Percentiles rank a stretch among this genome's conserved stretches.
Evolutionary conservation across 1,140 invertebrate species (phyloP).

Genomic region (Diabrotica virgifera): DNA sequence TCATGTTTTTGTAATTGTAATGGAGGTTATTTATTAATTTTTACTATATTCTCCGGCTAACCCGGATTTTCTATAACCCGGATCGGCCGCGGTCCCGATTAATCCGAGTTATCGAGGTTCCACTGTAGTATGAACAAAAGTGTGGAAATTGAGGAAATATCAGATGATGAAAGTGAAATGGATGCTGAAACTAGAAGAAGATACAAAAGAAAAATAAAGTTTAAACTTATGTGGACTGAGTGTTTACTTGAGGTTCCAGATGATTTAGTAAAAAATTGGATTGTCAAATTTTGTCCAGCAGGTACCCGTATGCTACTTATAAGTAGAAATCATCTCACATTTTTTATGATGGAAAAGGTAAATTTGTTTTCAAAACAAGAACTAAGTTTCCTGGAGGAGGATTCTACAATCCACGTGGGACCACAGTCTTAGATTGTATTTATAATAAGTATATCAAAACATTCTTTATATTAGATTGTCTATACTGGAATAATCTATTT

Average conservation of each 20-base stretch:
- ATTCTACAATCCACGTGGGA: slow-evolving; percentile 38
- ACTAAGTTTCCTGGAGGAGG: slow-evolving; percentile 69
- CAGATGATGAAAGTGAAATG: slow-evolving; percentile 8
- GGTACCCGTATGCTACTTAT: slow-evolving; percentile 77
- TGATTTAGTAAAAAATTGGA: slow-evolving; percentile 76
- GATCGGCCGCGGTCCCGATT: too few relatives aligned
- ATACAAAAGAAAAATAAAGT: slow-evolving; percentile 33
- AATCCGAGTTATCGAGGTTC: too few relatives aligned
- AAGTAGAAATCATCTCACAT: slow-evolving; percentile 59
- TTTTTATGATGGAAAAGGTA: slow-evolving; percentile 16
- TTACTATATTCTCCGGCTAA: too few relatives aligned
- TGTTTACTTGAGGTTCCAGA: slow-evolving; percentile 85
- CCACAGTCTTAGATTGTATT: slow-evolving; percentile 78
- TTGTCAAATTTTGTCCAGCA: slow-evolving; percentile 77
- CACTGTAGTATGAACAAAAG: too few relatives aligned
- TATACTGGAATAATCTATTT: slow-evolving; percentile 77
- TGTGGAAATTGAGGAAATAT: too few relatives aligned
- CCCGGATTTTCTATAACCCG: too few relatives aligned
- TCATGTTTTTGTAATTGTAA: too few relatives aligned
- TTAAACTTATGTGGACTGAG: slow-evolving; percentile 78
- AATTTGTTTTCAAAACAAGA: slow-evolving; percentile 30
- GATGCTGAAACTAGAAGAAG: slow-evolving; percentile 12
- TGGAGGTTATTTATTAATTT: too few relatives aligned
- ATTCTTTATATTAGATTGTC: slow-evolving; percentile 77
- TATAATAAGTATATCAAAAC: slow-evolving; percentile 61